Conservation (phyloP, 2,797 vertebrate species). For the Iguana delicatissima region DNA sequence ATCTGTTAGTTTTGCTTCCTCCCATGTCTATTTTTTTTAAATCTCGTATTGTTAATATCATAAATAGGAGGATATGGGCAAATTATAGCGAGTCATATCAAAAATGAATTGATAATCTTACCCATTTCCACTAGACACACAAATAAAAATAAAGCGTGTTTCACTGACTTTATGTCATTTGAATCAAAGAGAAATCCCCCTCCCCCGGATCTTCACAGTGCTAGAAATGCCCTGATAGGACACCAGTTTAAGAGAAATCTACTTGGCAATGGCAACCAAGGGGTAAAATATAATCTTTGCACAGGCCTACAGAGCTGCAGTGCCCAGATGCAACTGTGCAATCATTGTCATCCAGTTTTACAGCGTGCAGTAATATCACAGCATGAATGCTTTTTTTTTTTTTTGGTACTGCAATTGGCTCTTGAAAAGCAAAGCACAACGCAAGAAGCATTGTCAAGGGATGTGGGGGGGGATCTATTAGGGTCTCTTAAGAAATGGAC, state of each 20-base stretch:
- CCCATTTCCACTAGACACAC: too few species aligned
- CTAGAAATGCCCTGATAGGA: background rate
- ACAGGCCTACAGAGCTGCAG: background rate
- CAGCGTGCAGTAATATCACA: background rate
- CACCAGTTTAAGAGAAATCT: background rate
- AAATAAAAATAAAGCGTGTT: too few species aligned
- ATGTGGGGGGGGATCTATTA: slow-evolving; percentile 1
- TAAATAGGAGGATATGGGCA: too few species aligned
- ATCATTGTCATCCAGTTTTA: background rate
- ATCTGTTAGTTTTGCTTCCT: too few species aligned
- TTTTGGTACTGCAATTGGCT: slow-evolving; percentile 22
- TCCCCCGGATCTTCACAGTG: background rate
- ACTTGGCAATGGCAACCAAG: background rate
- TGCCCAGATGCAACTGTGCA: slow-evolving; percentile 16
- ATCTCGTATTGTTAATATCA: too few species aligned
- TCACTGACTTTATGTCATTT: background rate
- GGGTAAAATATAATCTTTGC: slow-evolving; percentile 23
- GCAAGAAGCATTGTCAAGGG: slow-evolving; percentile 12
- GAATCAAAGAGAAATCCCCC: background rate
- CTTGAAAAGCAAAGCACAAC: slow-evolving; percentile 19
- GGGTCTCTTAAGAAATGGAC: slow-evolving; percentile 19
- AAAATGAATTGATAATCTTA: too few species aligned
- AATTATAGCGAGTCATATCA: too few species aligned
- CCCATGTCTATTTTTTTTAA: too few species aligned
- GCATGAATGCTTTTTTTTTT: background rate